Percentiles rank a stretch among this genome's conserved stretches.
Conservation (phyloP, 2,797 vertebrate species). For the Bradypus variegatus region DNA sequence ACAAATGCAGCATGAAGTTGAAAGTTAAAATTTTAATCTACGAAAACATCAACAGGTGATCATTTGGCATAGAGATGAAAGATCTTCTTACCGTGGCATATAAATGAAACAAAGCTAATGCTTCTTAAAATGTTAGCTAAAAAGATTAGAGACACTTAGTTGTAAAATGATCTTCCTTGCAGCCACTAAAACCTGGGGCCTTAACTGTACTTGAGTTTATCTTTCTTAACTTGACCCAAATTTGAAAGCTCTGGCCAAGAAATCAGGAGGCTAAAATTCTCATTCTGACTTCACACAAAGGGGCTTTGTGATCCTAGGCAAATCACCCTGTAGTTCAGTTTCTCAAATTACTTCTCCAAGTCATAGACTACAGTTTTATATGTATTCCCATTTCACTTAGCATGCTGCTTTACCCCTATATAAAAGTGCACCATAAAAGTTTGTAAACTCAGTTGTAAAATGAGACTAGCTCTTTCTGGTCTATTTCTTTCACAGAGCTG, state of each 20-base stretch:
- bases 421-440: not conserved
- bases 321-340: not conserved
- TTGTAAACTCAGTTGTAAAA: conserved; percentile 25
- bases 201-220: not conserved
- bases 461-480: conserved; percentile 10
- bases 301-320: not conserved
- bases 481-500: conserved; percentile 35
- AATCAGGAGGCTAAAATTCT: not conserved
- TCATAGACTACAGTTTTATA: not conserved
- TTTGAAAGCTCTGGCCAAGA: not conserved
- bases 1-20: not conserved
- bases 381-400: not conserved
- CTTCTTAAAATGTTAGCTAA: not conserved
- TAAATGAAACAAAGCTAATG: not conserved
- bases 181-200: not conserved
- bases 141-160: not conserved
- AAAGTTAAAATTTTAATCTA: not conserved
- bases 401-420: not conserved
- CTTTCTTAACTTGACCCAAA: not conserved
- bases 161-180: conserved; percentile 23
- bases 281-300: not conserved
- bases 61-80: not conserved
- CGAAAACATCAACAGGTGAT: not conserved
- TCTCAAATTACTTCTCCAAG: not conserved
- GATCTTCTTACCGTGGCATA: not conserved